phyloP scores from a whole-genome alignment of 2,888 invertebrate genomes.

The Trimorus sp. region DNA sequence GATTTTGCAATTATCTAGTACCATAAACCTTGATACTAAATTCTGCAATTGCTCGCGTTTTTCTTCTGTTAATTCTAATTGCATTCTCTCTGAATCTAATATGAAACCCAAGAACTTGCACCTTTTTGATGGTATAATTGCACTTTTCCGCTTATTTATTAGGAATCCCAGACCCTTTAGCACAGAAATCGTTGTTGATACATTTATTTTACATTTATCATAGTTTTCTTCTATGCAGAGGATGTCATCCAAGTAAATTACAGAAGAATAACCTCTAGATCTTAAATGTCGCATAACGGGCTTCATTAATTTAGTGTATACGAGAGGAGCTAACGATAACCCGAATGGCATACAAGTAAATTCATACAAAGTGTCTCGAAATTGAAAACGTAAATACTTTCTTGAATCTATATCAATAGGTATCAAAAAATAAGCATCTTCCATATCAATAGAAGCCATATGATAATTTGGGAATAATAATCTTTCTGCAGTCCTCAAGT shows the following conservation, averaged over 20 bases:
- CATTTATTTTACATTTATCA: no score
- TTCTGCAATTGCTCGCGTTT: no score
- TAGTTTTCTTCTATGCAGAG: constrained; percentile 1
- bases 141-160: no score
- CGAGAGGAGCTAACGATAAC: constrained; percentile 2
- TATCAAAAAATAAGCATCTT: background rate
- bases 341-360: constrained; percentile 21
- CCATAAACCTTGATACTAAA: no score
- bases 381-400: constrained; percentile 1
- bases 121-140: no score
- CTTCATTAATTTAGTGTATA: constrained; percentile 14
- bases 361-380: background rate
- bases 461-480: background rate
- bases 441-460: constrained; percentile 12
- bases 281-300: constrained; percentile 14
- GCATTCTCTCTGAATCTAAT: no score
- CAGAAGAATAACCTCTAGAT: constrained; percentile 7
- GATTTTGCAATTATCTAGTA: no score
- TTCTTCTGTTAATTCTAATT: no score
- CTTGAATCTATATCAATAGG: background rate
- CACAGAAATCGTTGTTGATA: no score
- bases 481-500: constrained; percentile 2
- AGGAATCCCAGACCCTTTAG: no score
- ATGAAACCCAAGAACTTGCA: no score
- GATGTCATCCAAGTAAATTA: background rate